Evolutionary conservation across 2,113 vertebrate species (phyloP), one percentile per base, ranked within the genome.

Genomic region (Turnix velox): DNA sequence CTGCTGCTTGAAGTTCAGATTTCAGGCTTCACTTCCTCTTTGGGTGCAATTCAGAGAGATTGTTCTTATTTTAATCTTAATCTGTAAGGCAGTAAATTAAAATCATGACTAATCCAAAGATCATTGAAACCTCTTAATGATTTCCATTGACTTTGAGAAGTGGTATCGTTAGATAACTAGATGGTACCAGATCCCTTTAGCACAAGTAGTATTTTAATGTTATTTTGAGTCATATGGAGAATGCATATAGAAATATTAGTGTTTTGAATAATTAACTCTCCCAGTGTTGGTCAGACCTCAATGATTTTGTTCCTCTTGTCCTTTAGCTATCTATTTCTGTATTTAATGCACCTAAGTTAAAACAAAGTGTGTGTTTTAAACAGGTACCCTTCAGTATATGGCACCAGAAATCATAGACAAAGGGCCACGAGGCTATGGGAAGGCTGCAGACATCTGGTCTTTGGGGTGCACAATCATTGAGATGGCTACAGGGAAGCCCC

Each of bases 331-430:
- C 43, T 55, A 4, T 52, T 45, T 84, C 37, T 62, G 76, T 81
- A 52, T 54, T 80, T 84, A 37, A 16, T 82, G 31, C 52, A 76
- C 79, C 33, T 73, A 49, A 76, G 20, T 76, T 18, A 89, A 63
- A 77, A 52, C 90, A 43, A 54, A 91, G 6, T 84, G 12, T 96
- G 18, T 87, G 62, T 95, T 89, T 88, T 95, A 48, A 95, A 71
- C 95, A 99, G 99, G 99, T 82, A 99, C 99, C 10, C 98, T 99
- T 78, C 99, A 99, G 96, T 99, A 99, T 77, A 99, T 99, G 99
- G 99, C 99, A 82, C 99, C 99, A 35, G 99, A 99, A 97, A 99
- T 99, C 82, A 99, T 99, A 88, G 99, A 99, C 97, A 99, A 99
- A 95, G 99, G 99, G 48, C 99, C 99, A 4, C 97, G 99, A 59